A percentile compares a stretch with the other conserved stretches of the same genome.
phyloP scores from a whole-genome alignment of 2,113 vertebrate species.

The Proterorhinus semilunaris region DNA sequence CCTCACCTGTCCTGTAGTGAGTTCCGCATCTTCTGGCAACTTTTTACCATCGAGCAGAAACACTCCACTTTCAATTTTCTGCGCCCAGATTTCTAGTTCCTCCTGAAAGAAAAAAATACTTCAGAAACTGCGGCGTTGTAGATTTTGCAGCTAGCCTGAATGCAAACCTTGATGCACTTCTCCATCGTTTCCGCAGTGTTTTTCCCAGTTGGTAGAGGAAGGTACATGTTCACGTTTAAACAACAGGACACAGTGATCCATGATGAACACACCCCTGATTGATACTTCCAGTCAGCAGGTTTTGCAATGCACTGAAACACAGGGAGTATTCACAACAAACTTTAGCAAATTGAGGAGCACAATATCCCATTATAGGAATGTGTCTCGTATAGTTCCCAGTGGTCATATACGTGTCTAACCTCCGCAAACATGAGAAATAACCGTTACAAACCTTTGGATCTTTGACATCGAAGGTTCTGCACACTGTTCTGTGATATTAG shows the following conservation, averaged over 20 bases:
- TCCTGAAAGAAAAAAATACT: constrained; percentile 74
- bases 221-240: constrained; percentile 81
- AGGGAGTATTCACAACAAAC: background rate
- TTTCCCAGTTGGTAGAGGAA: constrained; percentile 76
- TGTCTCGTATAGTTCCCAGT: background rate
- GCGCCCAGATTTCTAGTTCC: constrained; percentile 84
- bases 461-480: constrained; percentile 86
- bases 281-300: constrained; percentile 95
- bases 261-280: constrained; percentile 79
- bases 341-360: background rate
- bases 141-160: background rate
- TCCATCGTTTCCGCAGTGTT: constrained; percentile 72
- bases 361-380: background rate
- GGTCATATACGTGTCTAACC: background rate
- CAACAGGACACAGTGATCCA: constrained; percentile 85
- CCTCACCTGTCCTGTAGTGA: constrained; percentile 82
- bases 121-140: constrained; percentile 10
- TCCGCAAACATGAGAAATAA: background rate
- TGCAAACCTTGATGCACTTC: constrained; percentile 80
- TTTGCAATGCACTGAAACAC: constrained; percentile 82
- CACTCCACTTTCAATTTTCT: constrained; percentile 81
- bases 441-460: constrained; percentile 85
- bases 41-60: constrained; percentile 87
- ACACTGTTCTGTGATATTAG: constrained; percentile 79
- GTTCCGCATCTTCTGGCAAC: constrained; percentile 80